A percentile compares a stretch with the other conserved stretches of the same genome.
Conservation (phyloP, 2,797 vertebrate genomes). For the Adrianichthys oophorus region DNA sequence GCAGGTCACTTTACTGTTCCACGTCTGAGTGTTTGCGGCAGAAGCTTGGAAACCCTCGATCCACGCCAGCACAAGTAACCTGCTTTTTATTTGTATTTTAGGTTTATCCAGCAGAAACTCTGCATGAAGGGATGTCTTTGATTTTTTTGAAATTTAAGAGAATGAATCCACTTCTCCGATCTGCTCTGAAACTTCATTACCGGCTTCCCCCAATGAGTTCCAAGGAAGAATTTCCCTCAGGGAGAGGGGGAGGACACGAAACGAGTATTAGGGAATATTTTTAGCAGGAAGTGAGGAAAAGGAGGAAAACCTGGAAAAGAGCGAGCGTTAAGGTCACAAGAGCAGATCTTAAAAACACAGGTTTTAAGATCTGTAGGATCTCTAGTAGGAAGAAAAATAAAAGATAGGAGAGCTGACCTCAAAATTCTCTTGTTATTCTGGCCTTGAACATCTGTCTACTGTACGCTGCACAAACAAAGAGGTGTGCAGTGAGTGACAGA, state of each 20-base stretch:
- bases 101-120: constrained; percentile 7
- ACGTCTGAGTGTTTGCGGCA: constrained; percentile 26
- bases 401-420: no score
- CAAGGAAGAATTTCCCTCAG: constrained; percentile 34
- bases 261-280: constrained; percentile 1
- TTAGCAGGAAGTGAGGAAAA: no score
- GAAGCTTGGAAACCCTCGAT: constrained; percentile 6
- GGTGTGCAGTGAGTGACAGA: constrained; percentile 9
- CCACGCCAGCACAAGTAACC: constrained; percentile 7
- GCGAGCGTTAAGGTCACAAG: no score
- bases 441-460: constrained; percentile 48
- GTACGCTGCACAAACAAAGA: constrained; percentile 25
- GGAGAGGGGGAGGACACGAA: constrained; percentile 6
- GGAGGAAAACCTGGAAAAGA: no score
- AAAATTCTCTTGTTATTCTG: constrained; percentile 32
- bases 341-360: no score
- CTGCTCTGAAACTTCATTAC: constrained; percentile 52
- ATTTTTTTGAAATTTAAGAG: constrained; percentile 15
- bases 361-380: no score
- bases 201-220: constrained; percentile 19
- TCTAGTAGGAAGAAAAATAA: no score
- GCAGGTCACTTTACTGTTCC: constrained; percentile 30
- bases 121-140: no score
- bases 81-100: constrained; percentile 6
- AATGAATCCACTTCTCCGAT: constrained; percentile 45